Base-by-base conservation (phyloP, 2,113 vertebrate species). In the Panthera tigris region DNA sequence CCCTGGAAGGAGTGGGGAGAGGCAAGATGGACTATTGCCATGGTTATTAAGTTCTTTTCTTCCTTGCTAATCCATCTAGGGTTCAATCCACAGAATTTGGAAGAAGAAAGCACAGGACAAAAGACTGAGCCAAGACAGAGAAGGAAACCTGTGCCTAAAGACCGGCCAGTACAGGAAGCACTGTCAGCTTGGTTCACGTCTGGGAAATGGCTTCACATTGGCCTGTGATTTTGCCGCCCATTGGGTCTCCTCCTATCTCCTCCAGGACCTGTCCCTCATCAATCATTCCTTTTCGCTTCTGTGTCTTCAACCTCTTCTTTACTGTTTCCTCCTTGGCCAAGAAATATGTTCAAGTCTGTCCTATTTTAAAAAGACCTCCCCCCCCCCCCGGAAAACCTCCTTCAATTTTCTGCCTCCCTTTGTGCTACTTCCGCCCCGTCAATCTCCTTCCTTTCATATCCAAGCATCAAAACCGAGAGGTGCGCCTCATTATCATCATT, bases 31-130 rank as follows among this genome's bases (percentile, higher is more conserved):
- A 92, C 25, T 69, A 61, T 74, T 95, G 61, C 50, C 50, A 48
- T 9, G 25, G 15, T 91, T 90, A 79, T 81, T 91, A 84, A 80
- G 19, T n/a, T 93, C 66, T 96, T 80, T 61, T 52, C 27, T 96
- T 91, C 25, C n/a, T 16, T 19, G 66, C 18, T 91, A 96, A 96
- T 96, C 15, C 68, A 97, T 27, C 73, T 94, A 96, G 52, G 78
- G 94, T 94, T 93, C 66, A 89, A 85, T 89, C 91, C 63, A 93
- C 36, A 95, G 63, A 95, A 89, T 80, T 92, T 97, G 79, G 23
- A 93, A 31, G 45, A 93, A 83, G 73, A 93, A 82, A 31, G 45
- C 76, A 78, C 94, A 94, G 19, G 16, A 85, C 79, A 68, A 95
- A 66, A 14, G 25, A n/a, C 14, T 45, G 23, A 87, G 61, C 88